These are phyloP conservation scores for Carlito syrichta DNA, from an alignment of 2,113 vertebrate species.

Conservation along the genomic window DNA sequence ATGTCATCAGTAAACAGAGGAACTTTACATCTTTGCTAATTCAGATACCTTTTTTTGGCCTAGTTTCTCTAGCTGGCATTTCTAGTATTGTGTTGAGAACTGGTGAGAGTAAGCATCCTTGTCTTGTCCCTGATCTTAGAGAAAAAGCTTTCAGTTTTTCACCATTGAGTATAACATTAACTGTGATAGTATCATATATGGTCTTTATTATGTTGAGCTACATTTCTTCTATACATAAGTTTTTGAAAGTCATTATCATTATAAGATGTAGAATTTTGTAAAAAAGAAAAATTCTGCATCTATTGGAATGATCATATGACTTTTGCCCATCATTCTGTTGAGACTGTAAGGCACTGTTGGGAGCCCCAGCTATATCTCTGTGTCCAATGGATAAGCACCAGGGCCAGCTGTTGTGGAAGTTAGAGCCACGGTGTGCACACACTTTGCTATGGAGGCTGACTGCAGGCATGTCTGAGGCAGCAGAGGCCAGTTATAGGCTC, in stretches of 20 bases:
- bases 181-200: not conserved
- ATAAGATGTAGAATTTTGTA: not conserved
- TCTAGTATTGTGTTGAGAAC: not conserved
- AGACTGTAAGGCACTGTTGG: not conserved
- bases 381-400: not conserved
- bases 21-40: not conserved
- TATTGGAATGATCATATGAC: not conserved
- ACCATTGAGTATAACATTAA: not conserved
- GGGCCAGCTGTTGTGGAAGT: not conserved
- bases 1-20: not conserved
- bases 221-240: not conserved
- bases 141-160: not conserved
- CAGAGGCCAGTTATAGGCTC: not conserved
- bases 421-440: not conserved
- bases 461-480: not conserved
- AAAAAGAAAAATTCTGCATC: not conserved
- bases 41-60: not conserved
- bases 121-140: not conserved
- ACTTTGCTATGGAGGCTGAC: not conserved
- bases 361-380: not conserved
- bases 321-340: not conserved
- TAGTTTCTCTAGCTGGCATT: not conserved
- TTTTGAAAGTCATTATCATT: not conserved
- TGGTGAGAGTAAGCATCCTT: not conserved
- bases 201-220: not conserved